A percentile compares a stretch with the other conserved stretches of the same genome.
Conservation (phyloP, 2,888 invertebrate genomes). For the Callinectes sapidus region DNA sequence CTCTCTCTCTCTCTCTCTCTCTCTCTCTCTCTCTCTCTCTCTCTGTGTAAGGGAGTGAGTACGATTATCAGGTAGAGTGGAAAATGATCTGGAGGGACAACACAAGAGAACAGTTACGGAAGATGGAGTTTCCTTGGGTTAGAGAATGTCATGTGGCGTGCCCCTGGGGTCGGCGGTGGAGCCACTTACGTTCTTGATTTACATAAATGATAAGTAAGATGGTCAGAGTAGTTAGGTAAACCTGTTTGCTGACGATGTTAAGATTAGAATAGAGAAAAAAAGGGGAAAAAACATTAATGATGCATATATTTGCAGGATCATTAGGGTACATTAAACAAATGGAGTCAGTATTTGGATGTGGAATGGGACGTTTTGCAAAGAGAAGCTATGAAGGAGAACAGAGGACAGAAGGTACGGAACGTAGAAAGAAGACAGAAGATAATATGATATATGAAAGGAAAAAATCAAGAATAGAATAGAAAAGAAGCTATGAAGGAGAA, state of each 20-base stretch:
- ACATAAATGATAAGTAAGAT: neutral
- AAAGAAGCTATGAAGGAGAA: no score
- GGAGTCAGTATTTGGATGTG: neutral
- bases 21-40: no score
- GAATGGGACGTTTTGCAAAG: neutral
- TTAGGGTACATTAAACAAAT: neutral
- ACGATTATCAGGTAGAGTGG: no score
- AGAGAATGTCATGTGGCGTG: neutral
- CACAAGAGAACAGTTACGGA: no score
- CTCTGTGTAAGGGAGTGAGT: no score
- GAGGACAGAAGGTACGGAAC: no score
- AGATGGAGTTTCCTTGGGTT: no score
- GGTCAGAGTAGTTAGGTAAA: neutral
- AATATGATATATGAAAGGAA: no score
- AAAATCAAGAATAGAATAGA: no score
- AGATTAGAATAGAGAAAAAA: neutral
- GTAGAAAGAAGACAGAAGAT: no score
- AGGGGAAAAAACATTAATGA: neutral
- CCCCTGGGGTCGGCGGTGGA: neutral
- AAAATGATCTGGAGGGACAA: no score
- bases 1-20: no score
- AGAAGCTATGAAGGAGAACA: neutral
- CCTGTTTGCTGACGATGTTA: neutral
- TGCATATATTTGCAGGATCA: neutral
- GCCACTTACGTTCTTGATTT: neutral